These are phyloP conservation scores for Neoscelio sp. DNA, from an alignment of 2,888 invertebrate species.

Conservation along the genomic window DNA sequence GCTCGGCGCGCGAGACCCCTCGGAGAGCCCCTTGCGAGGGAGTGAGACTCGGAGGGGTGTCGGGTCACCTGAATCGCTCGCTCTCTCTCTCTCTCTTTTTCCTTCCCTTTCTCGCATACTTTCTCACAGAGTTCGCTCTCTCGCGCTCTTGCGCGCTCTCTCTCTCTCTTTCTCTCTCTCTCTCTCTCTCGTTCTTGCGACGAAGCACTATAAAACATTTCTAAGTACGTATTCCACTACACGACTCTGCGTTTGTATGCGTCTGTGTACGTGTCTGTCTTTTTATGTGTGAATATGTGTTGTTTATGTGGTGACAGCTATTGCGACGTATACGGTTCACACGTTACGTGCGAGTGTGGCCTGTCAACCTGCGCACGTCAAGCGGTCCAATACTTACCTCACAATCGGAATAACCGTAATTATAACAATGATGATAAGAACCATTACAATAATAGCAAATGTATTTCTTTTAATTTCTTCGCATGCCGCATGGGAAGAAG, in stretches of 20 bases:
- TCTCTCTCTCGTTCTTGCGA: constrained; percentile 50
- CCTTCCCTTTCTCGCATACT: constrained; percentile 4
- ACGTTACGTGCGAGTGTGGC: constrained; percentile 10
- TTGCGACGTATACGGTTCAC: constrained; percentile 49
- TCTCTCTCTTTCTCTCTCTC: constrained; percentile 34
- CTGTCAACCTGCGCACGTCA: constrained; percentile 37
- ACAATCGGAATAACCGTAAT: constrained; percentile 49
- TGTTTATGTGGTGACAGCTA: constrained; percentile 63
- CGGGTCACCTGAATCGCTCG: constrained; percentile 47
- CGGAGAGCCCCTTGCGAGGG: constrained; percentile 39
- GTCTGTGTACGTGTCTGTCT: constrained; percentile 52
- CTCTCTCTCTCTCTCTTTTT: constrained; percentile 22
- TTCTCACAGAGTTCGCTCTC: constrained; percentile 2
- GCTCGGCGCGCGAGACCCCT: constrained; percentile 59
- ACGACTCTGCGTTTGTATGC: constrained; percentile 63
- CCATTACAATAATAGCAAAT: constrained; percentile 49
- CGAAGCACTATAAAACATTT: constrained; percentile 70
- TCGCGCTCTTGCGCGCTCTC: constrained; percentile 40
- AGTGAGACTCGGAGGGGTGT: constrained; percentile 51
- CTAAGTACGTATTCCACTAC: constrained; percentile 69
- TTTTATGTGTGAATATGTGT: constrained; percentile 53
- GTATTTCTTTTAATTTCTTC: constrained; percentile 20
- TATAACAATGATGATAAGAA: constrained; percentile 50
- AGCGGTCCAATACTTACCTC: constrained; percentile 62
- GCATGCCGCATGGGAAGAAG: constrained; percentile 60